Conservation (phyloP, 2,888 invertebrate species). For the Cheilosia vernalis region DNA sequence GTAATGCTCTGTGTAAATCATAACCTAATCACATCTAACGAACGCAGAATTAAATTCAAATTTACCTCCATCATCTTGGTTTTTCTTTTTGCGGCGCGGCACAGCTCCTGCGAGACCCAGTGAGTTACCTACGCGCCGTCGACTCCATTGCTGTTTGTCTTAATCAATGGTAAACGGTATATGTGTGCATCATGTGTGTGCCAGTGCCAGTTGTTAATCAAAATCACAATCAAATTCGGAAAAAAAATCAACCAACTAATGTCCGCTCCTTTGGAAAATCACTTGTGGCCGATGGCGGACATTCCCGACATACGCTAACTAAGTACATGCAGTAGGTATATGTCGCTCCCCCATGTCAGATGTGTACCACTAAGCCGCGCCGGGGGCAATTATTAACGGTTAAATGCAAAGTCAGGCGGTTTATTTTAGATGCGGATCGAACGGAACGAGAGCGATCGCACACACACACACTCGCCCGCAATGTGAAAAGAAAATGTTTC, state of each 20-base stretch:
- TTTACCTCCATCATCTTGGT: slow-evolving; percentile 61
- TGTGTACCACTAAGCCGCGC: slow-evolving; percentile 24
- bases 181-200: background rate
- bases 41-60: slow-evolving; percentile 71
- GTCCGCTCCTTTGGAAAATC: slow-evolving; percentile 39
- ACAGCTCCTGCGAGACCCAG: slow-evolving; percentile 36
- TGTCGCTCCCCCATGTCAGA: slow-evolving; percentile 57
- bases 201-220: slow-evolving; percentile 49
- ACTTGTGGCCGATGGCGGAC: slow-evolving; percentile 61
- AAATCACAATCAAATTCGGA: slow-evolving; percentile 66
- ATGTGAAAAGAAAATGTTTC: slow-evolving; percentile 49
- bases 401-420: slow-evolving; percentile 67
- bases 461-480: slow-evolving; percentile 15
- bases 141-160: slow-evolving; percentile 38
- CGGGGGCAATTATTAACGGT: slow-evolving; percentile 71
- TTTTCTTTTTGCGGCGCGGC: slow-evolving; percentile 18
- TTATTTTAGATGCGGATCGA: slow-evolving; percentile 31
- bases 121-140: slow-evolving; percentile 25
- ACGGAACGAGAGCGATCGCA: slow-evolving; percentile 7
- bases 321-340: slow-evolving; percentile 6
- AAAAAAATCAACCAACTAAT: slow-evolving; percentile 44
- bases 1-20: slow-evolving; percentile 68
- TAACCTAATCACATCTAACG: slow-evolving; percentile 72
- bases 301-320: slow-evolving; percentile 59
- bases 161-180: slow-evolving; percentile 52